These are phyloP conservation scores for Leptopilina syphax DNA, from an alignment of 2,888 invertebrate genomes.

Conservation along the genomic window DNA sequence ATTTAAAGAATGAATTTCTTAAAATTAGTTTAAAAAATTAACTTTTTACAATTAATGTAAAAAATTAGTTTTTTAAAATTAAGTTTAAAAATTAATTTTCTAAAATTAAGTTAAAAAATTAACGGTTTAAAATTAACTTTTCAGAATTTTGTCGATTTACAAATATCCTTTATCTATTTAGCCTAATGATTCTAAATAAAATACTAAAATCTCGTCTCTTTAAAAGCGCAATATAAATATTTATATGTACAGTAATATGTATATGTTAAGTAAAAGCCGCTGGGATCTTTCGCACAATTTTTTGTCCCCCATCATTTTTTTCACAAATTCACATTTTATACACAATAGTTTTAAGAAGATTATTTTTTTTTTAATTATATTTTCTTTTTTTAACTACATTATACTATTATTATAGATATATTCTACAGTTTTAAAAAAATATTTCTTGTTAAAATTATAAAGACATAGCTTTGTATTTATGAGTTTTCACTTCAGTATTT, in stretches of 20 bases:
- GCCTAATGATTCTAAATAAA: constrained; percentile 68
- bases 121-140: too few relatives aligned
- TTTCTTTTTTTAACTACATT: too few relatives aligned
- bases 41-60: too few relatives aligned
- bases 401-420: background rate
- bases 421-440: background rate
- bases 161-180: constrained; percentile 55
- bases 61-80: too few relatives aligned
- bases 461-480: background rate
- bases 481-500: too few relatives aligned
- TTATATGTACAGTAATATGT: constrained; percentile 69
- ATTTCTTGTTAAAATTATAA: background rate
- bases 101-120: too few relatives aligned
- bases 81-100: too few relatives aligned
- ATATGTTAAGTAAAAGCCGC: constrained; percentile 73
- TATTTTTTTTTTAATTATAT: too few relatives aligned
- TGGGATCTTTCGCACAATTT: constrained; percentile 50
- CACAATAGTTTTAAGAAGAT: too few relatives aligned
- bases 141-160: background rate
- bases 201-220: constrained; percentile 70
- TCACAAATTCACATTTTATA: constrained; percentile 2
- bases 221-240: constrained; percentile 74
- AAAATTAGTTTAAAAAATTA: too few relatives aligned
- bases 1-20: too few relatives aligned
- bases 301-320: background rate